Conservation (phyloP, 2,888 invertebrate genomes). For the Temnothorax rugatulus region DNA sequence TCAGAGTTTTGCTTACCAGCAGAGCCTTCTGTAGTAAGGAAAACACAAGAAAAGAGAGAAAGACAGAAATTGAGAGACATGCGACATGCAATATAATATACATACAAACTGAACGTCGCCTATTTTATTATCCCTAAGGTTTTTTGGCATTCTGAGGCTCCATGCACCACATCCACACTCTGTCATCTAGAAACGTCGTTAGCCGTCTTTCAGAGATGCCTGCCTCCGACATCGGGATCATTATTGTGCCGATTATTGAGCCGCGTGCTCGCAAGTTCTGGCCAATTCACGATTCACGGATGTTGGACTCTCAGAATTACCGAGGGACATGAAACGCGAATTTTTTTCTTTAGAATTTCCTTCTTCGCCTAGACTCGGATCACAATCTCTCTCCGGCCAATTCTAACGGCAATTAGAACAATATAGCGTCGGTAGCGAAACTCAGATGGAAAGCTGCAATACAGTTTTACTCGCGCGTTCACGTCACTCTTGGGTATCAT, state of each 20-base stretch:
- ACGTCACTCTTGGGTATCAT: slow-evolving; percentile 17
- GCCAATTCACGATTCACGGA: not conserved
- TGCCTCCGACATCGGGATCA: slow-evolving; percentile 4
- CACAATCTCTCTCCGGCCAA: not conserved
- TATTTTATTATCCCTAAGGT: slow-evolving; percentile 85
- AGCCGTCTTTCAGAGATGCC: slow-evolving; percentile 70
- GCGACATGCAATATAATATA: slow-evolving; percentile 83
- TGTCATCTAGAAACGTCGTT: slow-evolving; percentile 84
- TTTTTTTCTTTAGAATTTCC: not conserved
- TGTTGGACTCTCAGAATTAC: not conserved
- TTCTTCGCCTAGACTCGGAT: not conserved
- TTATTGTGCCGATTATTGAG: slow-evolving; percentile 27
- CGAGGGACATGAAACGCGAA: not conserved
- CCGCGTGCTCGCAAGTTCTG: slow-evolving; percentile 7
- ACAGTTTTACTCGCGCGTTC: slow-evolving; percentile 10
- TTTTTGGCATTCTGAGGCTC: slow-evolving; percentile 84
- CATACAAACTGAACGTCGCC: slow-evolving; percentile 85
- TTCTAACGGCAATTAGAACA: slow-evolving; percentile 1
- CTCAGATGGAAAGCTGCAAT: slow-evolving; percentile 11
- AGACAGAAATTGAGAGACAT: slow-evolving; percentile 78
- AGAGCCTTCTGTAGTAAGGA: slow-evolving; percentile 84
- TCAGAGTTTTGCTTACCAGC: slow-evolving; percentile 83
- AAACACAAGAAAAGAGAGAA: slow-evolving; percentile 67
- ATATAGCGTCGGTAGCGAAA: not conserved
- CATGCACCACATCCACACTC: slow-evolving; percentile 85